A percentile compares a stretch with the other conserved stretches of the same genome.
Evolutionary conservation across 2,113 vertebrate species (phyloP).

Genomic region (Salvelinus fontinalis): DNA sequence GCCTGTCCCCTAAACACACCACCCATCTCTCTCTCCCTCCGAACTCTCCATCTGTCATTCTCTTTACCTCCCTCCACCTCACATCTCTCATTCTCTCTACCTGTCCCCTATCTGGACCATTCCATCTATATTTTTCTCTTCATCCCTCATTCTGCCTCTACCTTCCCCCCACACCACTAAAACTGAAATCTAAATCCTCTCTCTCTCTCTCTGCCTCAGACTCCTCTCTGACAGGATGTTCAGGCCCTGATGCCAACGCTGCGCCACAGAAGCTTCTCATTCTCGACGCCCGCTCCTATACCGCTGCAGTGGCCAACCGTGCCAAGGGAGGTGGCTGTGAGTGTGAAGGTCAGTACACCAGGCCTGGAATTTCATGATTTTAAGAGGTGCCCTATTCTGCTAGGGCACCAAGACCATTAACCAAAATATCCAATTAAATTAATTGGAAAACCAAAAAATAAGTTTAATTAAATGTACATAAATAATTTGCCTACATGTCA

Average conservation of each 20-base stretch:
- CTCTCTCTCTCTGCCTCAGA: constrained; percentile 71
- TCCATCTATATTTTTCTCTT: background rate
- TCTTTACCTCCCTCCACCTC: background rate
- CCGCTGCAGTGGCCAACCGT: constrained; percentile 93
- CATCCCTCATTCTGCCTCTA: background rate
- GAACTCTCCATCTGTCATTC: background rate
- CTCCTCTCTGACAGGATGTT: constrained; percentile 85
- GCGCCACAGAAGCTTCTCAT: constrained; percentile 93
- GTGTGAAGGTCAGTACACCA: constrained; percentile 85
- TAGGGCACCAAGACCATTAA: too few species aligned
- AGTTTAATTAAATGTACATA: too few species aligned
- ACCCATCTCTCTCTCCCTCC: background rate
- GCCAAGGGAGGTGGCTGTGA: constrained; percentile 99
- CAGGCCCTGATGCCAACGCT: constrained; percentile 80
- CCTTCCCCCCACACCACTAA: background rate
- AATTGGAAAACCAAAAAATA: too few species aligned
- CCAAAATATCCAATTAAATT: too few species aligned
- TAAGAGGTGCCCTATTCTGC: too few species aligned
- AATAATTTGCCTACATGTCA: too few species aligned
- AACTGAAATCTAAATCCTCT: background rate
- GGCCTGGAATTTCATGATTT: background rate
- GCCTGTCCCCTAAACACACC: background rate
- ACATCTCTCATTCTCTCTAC: background rate
- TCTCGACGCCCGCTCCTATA: constrained; percentile 95
- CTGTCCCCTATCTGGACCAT: too few species aligned